phyloP scores from a whole-genome alignment of 2,113 vertebrate genomes.

The Ophthalmolycus amberensis region DNA sequence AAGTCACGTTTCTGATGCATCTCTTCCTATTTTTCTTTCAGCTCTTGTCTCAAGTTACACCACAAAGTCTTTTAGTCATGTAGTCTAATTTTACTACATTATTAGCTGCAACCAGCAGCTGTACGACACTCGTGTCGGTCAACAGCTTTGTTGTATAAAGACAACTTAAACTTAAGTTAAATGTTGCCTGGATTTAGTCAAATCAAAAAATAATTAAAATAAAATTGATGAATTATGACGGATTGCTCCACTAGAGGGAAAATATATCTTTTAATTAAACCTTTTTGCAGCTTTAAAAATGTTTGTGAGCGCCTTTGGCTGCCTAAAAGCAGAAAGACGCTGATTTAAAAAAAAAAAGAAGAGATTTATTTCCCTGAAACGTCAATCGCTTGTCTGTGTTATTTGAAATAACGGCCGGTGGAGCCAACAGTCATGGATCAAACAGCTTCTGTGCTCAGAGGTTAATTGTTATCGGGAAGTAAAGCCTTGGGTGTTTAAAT shows the following conservation, averaged over 20 bases:
- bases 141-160: background rate
- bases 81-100: background rate
- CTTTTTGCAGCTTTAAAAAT: background rate
- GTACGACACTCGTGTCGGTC: background rate
- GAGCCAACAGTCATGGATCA: constrained; percentile 68
- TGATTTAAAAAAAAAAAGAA: background rate
- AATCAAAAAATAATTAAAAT: background rate
- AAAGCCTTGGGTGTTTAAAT: constrained; percentile 67
- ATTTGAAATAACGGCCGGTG: constrained; percentile 64
- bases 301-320: background rate
- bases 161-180: background rate
- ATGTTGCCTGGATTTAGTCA: background rate
- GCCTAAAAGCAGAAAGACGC: background rate
- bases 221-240: background rate
- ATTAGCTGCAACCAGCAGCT: constrained; percentile 5
- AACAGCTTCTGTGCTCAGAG: constrained; percentile 63
- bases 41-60: background rate
- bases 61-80: background rate
- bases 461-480: constrained; percentile 73
- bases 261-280: background rate
- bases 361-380: constrained; percentile 58
- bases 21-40: background rate
- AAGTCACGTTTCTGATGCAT: constrained; percentile 13
- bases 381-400: constrained; percentile 60
- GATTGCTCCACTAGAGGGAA: background rate